Percentiles rank a stretch among this genome's conserved stretches.
Conservation (phyloP, 2,113 vertebrate genomes). For the Callopanchax toddi region DNA sequence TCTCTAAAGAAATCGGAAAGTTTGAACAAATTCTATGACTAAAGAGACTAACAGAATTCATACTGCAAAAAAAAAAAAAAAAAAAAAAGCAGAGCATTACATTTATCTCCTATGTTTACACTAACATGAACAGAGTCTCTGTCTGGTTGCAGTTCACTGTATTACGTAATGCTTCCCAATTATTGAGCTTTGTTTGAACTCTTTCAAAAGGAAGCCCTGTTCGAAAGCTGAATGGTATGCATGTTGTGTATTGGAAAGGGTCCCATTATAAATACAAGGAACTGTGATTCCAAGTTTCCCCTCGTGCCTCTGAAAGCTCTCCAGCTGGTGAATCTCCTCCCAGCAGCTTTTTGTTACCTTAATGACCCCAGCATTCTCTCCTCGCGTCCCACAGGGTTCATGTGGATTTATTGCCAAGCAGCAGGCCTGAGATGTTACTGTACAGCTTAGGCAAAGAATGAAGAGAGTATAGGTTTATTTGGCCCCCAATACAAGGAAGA, state of each 20-base stretch:
- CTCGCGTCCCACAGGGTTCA: constrained; percentile 2
- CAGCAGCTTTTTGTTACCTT: neutral
- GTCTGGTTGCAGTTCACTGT: neutral
- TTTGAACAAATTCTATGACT: too few relatives aligned
- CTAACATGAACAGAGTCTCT: neutral
- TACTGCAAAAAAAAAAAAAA: too few relatives aligned
- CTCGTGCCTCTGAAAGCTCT: neutral
- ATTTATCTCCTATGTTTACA: neutral
- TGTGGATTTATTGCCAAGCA: neutral
- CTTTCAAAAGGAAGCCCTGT: neutral
- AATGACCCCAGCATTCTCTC: neutral
- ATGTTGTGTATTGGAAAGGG: neutral
- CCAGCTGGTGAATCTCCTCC: neutral
- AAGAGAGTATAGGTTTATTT: neutral
- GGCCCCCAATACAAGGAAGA: neutral
- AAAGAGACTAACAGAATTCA: too few relatives aligned
- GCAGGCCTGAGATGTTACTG: neutral
- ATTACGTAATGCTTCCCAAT: neutral
- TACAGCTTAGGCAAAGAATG: neutral
- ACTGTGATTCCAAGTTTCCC: neutral
- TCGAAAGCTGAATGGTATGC: neutral
- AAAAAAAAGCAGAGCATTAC: too few relatives aligned
- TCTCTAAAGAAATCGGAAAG: too few relatives aligned
- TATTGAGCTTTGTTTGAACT: neutral
- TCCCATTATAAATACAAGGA: neutral